Base-by-base conservation (phyloP, 2,113 vertebrate species). In the Albula goreensis region DNA sequence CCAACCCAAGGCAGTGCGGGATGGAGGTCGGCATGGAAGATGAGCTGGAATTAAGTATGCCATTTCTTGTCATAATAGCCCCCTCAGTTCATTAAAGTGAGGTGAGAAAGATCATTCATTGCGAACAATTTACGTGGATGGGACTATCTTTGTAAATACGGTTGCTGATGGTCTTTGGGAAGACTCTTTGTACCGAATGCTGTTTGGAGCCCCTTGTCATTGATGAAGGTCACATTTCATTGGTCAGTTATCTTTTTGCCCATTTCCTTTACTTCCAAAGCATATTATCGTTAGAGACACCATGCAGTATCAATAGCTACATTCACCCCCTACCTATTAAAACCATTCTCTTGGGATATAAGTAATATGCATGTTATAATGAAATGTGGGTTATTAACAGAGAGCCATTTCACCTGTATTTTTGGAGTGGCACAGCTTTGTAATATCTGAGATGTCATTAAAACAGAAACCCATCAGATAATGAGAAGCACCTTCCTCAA, bases 21-120 rank as follows among this genome's bases (percentile, higher is more conserved):
- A 96, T 90, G 95, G 95, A 96, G 97, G 97, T 96, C 96, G 96
- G 94, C 94, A 82, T 92, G 90, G 95, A 96, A 97, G 98, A 98
- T 97, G 98, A 99, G 96, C 94, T 94, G 92, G 97, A 98, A 98
- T 98, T 99, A 99, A 97, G 97, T 97, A 97, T 96, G 97, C 97
- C 96, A 97, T 98, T 98, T 96, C 96, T 94, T 95, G 96, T 97
- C 96, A 96, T 97, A 97, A 98, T 98, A 96, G 97, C 96, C 96
- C 95, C 95, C 96, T 96, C 91, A 96, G 96, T 98, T 98, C 97
- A 98, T 97, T 97, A 97, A 97, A 97, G 96, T 94, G 95, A 96
- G 97, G 97, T 95, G 94, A 95, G 89, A 88, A 86, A 92, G 94
- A 94, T 96, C 95, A 95, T 90, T 88, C 70, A 86, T 82, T 90